phyloP scores from a whole-genome alignment of 2,888 invertebrate species.

The Netelia fuscicornis region DNA sequence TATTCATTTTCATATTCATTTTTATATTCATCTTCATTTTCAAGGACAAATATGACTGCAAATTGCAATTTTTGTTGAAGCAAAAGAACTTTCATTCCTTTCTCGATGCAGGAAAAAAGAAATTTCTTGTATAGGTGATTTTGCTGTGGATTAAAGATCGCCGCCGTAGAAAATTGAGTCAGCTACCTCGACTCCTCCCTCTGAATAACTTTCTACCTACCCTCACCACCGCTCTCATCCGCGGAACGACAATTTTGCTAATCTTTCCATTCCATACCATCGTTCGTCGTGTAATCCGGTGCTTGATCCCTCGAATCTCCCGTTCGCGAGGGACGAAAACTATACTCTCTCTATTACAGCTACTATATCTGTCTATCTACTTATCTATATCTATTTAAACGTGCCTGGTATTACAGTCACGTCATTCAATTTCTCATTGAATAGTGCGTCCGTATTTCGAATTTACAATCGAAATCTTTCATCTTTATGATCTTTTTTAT shows the following conservation, averaged over 20 bases:
- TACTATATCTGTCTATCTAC: conserved; percentile 7
- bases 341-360: conserved; percentile 27
- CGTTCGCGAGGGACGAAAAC: conserved; percentile 36
- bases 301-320: conserved; percentile 52
- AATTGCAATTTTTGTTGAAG: too few species aligned
- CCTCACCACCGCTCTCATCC: conserved; percentile 23
- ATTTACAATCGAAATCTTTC: conserved; percentile 1
- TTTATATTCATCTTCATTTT: too few species aligned
- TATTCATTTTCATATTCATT: too few species aligned
- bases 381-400: conserved; percentile 10
- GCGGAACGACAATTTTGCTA: conserved; percentile 67
- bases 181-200: not conserved
- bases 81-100: too few species aligned
- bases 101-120: too few species aligned
- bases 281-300: conserved; percentile 65
- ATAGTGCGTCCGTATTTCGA: not conserved
- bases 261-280: conserved; percentile 68
- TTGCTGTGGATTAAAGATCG: too few species aligned
- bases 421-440: conserved; percentile 1
- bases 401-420: conserved; percentile 22
- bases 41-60: too few species aligned
- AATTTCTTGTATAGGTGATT: too few species aligned
- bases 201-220: conserved; percentile 11
- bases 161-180: too few species aligned
- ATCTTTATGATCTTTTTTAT: not conserved